Conservation (phyloP, 2,113 vertebrate species). For the Gasterosteus nipponicus region DNA sequence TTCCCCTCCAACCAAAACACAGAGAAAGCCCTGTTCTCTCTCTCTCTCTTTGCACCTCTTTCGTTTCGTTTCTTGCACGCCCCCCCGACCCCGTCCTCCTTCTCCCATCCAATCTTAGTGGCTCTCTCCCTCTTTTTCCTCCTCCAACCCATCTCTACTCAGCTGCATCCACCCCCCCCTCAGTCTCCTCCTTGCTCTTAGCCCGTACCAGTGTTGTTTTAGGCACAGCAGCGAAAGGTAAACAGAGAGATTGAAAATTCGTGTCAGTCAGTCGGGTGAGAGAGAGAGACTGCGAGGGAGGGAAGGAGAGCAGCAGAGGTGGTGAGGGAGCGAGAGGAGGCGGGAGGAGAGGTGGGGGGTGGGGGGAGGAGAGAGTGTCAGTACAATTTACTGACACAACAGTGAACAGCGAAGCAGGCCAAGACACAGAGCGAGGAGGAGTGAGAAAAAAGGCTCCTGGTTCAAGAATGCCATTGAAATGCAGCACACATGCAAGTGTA, state of each 20-base stretch:
- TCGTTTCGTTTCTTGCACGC: slow-evolving; percentile 50
- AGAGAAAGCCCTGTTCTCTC: slow-evolving; percentile 71
- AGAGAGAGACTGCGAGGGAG: slow-evolving; percentile 67
- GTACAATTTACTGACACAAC: slow-evolving; percentile 85
- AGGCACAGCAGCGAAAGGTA: slow-evolving; percentile 86
- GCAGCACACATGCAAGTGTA: slow-evolving; percentile 36
- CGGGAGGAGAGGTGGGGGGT: slow-evolving; percentile 55
- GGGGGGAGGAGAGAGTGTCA: slow-evolving; percentile 77
- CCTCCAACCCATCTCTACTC: slow-evolving; percentile 11
- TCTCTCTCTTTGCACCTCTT: slow-evolving; percentile 76
- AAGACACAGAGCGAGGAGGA: slow-evolving; percentile 59
- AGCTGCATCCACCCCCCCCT: slow-evolving; percentile 29
- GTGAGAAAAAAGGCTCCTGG: slow-evolving; percentile 55
- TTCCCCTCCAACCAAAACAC: slow-evolving; percentile 68
- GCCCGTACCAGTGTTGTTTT: slow-evolving; percentile 82
- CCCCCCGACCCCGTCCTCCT: slow-evolving; percentile 1
- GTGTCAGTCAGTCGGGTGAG: slow-evolving; percentile 84
- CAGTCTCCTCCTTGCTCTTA: slow-evolving; percentile 57
- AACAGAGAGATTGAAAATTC: slow-evolving; percentile 87
- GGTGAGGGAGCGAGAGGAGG: slow-evolving; percentile 61
- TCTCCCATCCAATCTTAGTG: slow-evolving; percentile 56
- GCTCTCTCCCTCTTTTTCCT: slow-evolving; percentile 33
- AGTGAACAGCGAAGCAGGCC: slow-evolving; percentile 81
- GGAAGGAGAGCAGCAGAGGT: slow-evolving; percentile 57
- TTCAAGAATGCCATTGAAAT: slow-evolving; percentile 64